Conservation (phyloP, 1,140 invertebrate genomes). For the Solen grandis region DNA sequence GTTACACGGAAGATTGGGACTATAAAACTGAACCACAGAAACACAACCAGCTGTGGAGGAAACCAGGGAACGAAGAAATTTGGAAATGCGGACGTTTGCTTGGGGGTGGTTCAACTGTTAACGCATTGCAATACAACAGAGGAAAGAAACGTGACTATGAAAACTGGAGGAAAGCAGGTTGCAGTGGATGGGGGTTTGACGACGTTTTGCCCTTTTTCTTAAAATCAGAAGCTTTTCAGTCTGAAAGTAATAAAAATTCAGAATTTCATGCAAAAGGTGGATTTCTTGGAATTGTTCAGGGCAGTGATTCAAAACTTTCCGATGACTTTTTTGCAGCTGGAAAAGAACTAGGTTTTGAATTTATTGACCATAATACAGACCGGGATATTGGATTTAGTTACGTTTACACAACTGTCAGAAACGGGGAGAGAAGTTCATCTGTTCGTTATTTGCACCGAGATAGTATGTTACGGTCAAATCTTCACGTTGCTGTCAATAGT, state of each 20-base stretch:
- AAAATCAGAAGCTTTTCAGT: constrained; percentile 84
- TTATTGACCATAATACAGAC: constrained; percentile 65
- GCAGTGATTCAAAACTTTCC: neutral
- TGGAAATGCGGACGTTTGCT: constrained; percentile 87
- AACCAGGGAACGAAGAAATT: constrained; percentile 81
- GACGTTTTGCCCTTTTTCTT: constrained; percentile 50
- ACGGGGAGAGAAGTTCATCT: constrained; percentile 19
- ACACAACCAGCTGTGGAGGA: constrained; percentile 85
- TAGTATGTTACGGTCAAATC: constrained; percentile 1
- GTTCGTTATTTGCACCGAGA: constrained; percentile 4
- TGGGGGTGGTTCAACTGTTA: constrained; percentile 15
- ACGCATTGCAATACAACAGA: constrained; percentile 87
- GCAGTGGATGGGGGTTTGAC: constrained; percentile 44
- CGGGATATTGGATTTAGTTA: constrained; percentile 31
- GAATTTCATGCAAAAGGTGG: constrained; percentile 28
- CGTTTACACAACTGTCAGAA: constrained; percentile 7
- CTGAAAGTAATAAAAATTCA: constrained; percentile 13
- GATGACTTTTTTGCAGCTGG: constrained; percentile 7
- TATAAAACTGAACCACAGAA: constrained; percentile 94
- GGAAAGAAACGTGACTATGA: constrained; percentile 96
- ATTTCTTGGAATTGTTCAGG: constrained; percentile 1
- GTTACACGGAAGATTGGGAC: constrained; percentile 88
- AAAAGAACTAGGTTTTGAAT: constrained; percentile 75
- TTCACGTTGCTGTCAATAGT: constrained; percentile 1
- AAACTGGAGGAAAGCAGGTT: constrained; percentile 92